These are phyloP conservation scores for Lepidurus arcticus DNA, from an alignment of 1,140 invertebrate genomes.

Conservation along the genomic window DNA sequence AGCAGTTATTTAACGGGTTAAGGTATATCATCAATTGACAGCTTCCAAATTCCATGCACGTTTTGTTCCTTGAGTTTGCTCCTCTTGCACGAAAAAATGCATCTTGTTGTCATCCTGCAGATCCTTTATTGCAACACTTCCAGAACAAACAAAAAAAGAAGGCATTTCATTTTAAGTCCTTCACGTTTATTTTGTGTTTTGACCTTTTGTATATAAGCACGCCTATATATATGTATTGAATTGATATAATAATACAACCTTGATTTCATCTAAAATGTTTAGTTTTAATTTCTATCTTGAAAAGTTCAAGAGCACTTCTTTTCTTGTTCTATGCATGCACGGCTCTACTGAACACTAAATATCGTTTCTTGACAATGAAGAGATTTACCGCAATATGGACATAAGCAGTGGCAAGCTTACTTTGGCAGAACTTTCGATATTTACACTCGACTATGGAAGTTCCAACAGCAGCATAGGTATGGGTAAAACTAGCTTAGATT, in stretches of 20 bases:
- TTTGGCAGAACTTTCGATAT: slow-evolving; percentile 97
- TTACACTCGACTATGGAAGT: slow-evolving; percentile 98
- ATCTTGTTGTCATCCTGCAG: background rate
- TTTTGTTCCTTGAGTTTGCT: slow-evolving; percentile 20
- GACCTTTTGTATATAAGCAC: background rate
- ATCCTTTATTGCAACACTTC: background rate
- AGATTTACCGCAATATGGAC: slow-evolving; percentile 92
- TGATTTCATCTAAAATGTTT: background rate
- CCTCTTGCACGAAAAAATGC: background rate
- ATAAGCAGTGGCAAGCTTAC: slow-evolving; percentile 97
- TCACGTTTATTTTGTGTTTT: background rate
- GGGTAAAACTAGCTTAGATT: slow-evolving; percentile 35
- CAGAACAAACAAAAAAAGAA: too few relatives aligned
- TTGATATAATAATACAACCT: slow-evolving; percentile 2
- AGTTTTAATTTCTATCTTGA: background rate
- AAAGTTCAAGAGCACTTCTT: background rate
- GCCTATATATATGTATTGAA: background rate
- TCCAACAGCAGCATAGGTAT: slow-evolving; percentile 91
- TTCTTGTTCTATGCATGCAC: background rate
- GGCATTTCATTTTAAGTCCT: too few relatives aligned
- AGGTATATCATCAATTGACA: slow-evolving; percentile 53
- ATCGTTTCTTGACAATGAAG: slow-evolving; percentile 49
- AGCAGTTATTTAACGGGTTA: slow-evolving; percentile 93
- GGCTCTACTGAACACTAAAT: background rate
- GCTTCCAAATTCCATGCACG: slow-evolving; percentile 4